These are phyloP conservation scores for Bothrops jararaca DNA, from an alignment of 2,113 vertebrate genomes.

Conservation along the genomic window DNA sequence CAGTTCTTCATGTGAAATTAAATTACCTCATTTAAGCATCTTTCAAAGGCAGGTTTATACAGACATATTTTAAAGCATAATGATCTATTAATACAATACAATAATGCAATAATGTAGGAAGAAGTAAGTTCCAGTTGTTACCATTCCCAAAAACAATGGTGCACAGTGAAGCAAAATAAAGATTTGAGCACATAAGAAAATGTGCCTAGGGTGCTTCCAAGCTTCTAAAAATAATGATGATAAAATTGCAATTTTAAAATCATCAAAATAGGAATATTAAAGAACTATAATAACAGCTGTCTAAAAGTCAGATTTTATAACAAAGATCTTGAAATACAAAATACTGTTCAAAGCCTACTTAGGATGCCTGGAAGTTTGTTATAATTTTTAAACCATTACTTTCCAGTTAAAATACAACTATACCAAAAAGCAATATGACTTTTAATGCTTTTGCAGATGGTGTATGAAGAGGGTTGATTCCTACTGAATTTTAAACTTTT, in stretches of 20 bases:
- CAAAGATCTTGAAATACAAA: neutral
- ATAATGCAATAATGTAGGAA: neutral
- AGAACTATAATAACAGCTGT: neutral
- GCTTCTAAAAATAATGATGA: neutral
- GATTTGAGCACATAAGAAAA: neutral
- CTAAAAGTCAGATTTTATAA: neutral
- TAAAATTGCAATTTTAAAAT: neutral
- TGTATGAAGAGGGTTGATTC: neutral
- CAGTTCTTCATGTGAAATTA: neutral
- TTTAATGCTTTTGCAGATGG: neutral
- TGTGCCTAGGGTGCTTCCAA: neutral
- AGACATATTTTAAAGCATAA: neutral
- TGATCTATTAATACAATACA: neutral
- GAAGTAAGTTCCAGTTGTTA: neutral
- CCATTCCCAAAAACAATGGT: neutral
- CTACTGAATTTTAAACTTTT: neutral
- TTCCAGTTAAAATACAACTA: neutral
- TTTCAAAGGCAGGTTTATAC: neutral
- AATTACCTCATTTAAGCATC: neutral
- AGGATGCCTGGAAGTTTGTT: neutral
- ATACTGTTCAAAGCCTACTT: neutral
- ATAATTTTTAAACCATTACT: neutral
- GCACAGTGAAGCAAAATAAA: neutral
- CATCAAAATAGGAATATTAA: neutral
- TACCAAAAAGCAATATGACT: neutral